Conservation (phyloP, 2,888 invertebrate species). For the Pyrrhosoma nymphula region DNA sequence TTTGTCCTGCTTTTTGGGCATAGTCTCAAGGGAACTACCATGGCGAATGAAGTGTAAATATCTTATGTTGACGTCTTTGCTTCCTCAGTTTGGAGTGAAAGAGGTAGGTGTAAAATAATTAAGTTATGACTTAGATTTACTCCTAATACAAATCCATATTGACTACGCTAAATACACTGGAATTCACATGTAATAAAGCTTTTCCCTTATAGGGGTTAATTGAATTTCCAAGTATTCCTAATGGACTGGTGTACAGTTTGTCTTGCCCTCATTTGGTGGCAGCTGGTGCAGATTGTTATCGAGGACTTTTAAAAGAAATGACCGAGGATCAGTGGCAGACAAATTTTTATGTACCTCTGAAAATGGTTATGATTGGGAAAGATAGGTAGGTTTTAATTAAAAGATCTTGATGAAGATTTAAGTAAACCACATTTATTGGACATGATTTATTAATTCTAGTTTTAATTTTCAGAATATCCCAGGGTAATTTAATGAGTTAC, state of each 20-base stretch:
- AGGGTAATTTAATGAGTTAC: slow-evolving; percentile 72
- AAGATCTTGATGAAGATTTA: slow-evolving; percentile 67
- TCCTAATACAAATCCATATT: background rate
- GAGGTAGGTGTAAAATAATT: slow-evolving; percentile 71
- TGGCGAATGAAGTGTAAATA: slow-evolving; percentile 83
- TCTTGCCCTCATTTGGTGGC: slow-evolving; percentile 80
- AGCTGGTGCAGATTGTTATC: slow-evolving; percentile 82
- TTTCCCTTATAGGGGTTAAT: slow-evolving; percentile 68
- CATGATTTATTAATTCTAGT: background rate
- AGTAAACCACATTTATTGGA: no score
- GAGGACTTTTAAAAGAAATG: slow-evolving; percentile 78
- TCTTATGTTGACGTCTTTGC: slow-evolving; percentile 81
- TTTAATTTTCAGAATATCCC: slow-evolving; percentile 73
- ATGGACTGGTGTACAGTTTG: slow-evolving; percentile 72
- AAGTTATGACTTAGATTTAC: background rate
- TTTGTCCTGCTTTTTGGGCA: background rate
- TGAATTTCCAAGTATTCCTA: slow-evolving; percentile 68
- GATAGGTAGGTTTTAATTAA: slow-evolving; percentile 68
- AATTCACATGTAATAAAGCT: background rate
- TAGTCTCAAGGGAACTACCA: slow-evolving; percentile 74
- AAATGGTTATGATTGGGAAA: slow-evolving; percentile 74
- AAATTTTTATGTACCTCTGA: slow-evolving; percentile 77
- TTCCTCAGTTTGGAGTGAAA: slow-evolving; percentile 72
- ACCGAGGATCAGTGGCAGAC: slow-evolving; percentile 78
- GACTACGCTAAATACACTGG: background rate